Evolutionary conservation across 2,888 invertebrate genomes (phyloP).

Genomic region (Nudaria mundana): DNA sequence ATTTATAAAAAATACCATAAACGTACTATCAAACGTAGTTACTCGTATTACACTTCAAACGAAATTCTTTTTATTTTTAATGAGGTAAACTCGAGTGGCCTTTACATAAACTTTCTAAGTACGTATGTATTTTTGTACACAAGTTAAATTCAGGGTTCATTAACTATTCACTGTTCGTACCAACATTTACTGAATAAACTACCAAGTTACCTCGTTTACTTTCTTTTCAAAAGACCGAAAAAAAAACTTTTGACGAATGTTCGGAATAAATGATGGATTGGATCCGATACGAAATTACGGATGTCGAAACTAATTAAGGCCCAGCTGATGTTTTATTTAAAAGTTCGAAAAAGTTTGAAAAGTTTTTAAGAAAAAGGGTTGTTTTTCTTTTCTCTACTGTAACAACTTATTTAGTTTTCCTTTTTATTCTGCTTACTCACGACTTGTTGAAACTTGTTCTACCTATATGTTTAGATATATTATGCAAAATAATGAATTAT

Average conservation of each 20-base stretch:
- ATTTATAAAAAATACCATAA: too few relatives aligned
- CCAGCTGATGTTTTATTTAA: slow-evolving; percentile 9
- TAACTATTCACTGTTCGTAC: slow-evolving; percentile 20
- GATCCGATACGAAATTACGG: slow-evolving; percentile 6
- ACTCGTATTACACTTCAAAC: too few relatives aligned
- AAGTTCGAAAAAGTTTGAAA: too few relatives aligned
- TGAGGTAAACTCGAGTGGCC: too few relatives aligned
- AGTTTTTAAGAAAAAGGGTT: too few relatives aligned
- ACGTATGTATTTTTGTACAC: slow-evolving; percentile 5
- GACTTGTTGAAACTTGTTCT: too few relatives aligned
- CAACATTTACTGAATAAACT: slow-evolving; percentile 25
- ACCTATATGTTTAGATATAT: background rate
- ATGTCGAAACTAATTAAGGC: slow-evolving; percentile 4
- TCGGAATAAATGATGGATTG: slow-evolving; percentile 26
- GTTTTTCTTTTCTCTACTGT: background rate
- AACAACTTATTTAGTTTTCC: background rate
- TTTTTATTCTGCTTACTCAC: background rate
- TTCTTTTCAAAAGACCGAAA: slow-evolving; percentile 21
- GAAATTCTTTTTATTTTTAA: too few relatives aligned
- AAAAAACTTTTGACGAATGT: slow-evolving; percentile 21
- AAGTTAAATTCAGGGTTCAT: slow-evolving; percentile 5
- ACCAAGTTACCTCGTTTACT: slow-evolving; percentile 19
- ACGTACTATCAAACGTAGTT: too few relatives aligned
- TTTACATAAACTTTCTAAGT: background rate
- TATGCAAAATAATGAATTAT: background rate